Conservation (phyloP, 1,140 invertebrate genomes). For the Drosophila nannoptera region DNA sequence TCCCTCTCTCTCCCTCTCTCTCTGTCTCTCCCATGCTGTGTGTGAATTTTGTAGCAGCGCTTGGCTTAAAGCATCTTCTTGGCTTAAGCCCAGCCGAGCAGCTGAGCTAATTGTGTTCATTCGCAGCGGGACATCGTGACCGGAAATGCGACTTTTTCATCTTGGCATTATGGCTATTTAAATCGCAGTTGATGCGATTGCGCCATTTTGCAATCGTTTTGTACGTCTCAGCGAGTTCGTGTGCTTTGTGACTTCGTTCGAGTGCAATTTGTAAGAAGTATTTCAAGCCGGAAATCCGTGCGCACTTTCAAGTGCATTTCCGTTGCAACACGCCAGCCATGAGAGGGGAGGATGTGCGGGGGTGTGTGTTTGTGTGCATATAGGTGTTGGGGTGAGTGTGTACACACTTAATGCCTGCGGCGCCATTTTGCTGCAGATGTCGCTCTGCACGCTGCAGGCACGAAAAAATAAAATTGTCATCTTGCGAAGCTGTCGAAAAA, state of each 20-base stretch:
- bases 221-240: conserved; percentile 24
- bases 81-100: conserved; percentile 11
- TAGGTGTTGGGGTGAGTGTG: neutral
- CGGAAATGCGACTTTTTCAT: conserved; percentile 54
- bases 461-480: conserved; percentile 54
- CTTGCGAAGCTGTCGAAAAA: conserved; percentile 27
- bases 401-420: conserved; percentile 33
- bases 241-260: conserved; percentile 9
- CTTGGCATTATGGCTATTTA: conserved; percentile 36
- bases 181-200: conserved; percentile 38
- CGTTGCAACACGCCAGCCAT: conserved; percentile 22
- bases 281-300: conserved; percentile 58
- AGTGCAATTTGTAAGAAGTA: conserved; percentile 24
- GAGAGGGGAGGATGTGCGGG: conserved; percentile 4
- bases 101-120: conserved; percentile 58
- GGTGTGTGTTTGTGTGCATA: neutral
- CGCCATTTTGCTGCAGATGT: conserved; percentile 37
- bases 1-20: too few relatives aligned
- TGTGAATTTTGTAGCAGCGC: neutral
- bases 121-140: conserved; percentile 28
- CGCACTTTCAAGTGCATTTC: conserved; percentile 67
- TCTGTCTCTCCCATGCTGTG: neutral
- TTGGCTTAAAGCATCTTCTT: conserved; percentile 19
- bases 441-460: conserved; percentile 30
- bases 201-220: conserved; percentile 30